A percentile compares a stretch with the other conserved stretches of the same genome.
phyloP scores from a whole-genome alignment of 2,113 vertebrate genomes.

The Stictonetta naevosa region DNA sequence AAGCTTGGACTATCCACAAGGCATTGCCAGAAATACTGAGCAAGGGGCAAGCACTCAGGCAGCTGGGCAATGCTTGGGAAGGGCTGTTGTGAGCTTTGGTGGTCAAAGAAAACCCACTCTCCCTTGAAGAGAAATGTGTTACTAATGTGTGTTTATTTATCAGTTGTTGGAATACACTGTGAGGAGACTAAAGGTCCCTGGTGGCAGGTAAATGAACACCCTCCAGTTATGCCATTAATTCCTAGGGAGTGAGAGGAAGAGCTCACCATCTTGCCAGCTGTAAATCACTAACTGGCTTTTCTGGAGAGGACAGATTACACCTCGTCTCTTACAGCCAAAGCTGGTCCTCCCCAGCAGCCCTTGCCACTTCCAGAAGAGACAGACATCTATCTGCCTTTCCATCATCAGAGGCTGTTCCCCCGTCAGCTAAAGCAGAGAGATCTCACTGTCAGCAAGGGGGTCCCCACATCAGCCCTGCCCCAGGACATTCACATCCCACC shows the following conservation, averaged over 20 bases:
- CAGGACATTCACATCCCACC: accelerated
- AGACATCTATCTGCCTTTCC: neutral
- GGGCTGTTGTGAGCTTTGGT: neutral
- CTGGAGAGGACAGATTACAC: neutral
- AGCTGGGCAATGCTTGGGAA: neutral
- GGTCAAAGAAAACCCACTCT: neutral
- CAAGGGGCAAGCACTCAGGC: neutral
- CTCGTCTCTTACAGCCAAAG: neutral
- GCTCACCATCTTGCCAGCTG: constrained; percentile 23
- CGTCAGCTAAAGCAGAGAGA: accelerated
- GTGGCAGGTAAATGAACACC: constrained; percentile 60
- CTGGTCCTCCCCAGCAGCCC: neutral
- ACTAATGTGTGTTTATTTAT: neutral
- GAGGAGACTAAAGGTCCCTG: constrained; percentile 34
- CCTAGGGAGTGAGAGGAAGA: neutral
- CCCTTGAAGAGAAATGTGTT: constrained; percentile 15
- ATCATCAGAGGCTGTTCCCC: neutral
- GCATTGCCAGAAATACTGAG: neutral
- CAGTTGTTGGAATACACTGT: neutral
- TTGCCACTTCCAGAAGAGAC: neutral
- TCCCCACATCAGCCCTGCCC: neutral
- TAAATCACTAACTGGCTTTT: constrained; percentile 21
- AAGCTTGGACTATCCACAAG: neutral
- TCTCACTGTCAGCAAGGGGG: neutral
- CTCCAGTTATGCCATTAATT: constrained; percentile 60